Percentiles rank a stretch among this genome's conserved stretches.
These are phyloP conservation scores for Lucilia cuprina DNA, from an alignment of 1,140 invertebrate species.

Conservation along the genomic window DNA sequence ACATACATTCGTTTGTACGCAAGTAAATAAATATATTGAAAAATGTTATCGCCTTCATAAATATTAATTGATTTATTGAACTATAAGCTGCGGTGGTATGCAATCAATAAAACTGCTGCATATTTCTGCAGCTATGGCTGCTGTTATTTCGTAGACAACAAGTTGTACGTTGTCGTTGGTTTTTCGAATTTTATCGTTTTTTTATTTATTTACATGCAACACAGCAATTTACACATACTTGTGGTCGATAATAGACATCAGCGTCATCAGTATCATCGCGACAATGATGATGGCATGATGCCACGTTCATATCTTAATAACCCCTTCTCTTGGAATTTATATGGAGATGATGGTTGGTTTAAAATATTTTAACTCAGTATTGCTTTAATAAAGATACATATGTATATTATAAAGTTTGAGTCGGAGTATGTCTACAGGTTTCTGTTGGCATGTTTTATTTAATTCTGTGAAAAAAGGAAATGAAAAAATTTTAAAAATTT, in stretches of 20 bases:
- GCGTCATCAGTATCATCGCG: neutral
- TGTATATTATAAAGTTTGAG: too few species aligned
- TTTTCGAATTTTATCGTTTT: too few species aligned
- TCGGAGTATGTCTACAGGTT: neutral
- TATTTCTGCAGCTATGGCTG: neutral
- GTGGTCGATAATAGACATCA: neutral
- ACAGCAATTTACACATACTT: neutral
- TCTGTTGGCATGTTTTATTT: neutral
- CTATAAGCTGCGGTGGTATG: slow-evolving; percentile 21
- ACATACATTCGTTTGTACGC: too few species aligned
- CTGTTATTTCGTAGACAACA: neutral
- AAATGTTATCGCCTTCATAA: slow-evolving; percentile 29
- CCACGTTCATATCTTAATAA: neutral
- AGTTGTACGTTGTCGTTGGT: neutral
- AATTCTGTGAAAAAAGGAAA: neutral
- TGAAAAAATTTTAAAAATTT: too few species aligned
- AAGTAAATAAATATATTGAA: too few species aligned
- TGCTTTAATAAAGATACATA: too few species aligned
- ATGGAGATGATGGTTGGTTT: too few species aligned
- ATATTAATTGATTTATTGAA: slow-evolving; percentile 35
- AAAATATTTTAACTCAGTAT: too few species aligned
- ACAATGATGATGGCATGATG: neutral
- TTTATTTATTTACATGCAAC: neutral
- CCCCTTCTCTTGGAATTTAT: neutral
- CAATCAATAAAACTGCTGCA: slow-evolving; percentile 2